Conservation (phyloP, 2,797 vertebrate species). For the Ctenosaura bakeri region DNA sequence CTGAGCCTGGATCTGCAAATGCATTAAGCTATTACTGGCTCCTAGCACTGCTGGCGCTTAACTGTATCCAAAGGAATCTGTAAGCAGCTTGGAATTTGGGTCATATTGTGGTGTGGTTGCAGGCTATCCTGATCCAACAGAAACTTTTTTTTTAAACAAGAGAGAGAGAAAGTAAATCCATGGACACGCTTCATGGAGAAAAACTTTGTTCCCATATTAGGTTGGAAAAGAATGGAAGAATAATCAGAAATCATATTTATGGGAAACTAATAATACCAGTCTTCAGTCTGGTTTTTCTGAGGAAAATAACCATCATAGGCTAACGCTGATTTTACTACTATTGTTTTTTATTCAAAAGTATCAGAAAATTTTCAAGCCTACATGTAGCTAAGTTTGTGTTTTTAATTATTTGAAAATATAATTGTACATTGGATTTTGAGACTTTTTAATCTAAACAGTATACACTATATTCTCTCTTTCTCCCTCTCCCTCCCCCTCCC, state of each 20-base stretch:
- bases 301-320: conserved; percentile 63
- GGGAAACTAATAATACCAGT: conserved; percentile 47
- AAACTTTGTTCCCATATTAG: conserved; percentile 65
- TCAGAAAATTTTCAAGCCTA: conserved; percentile 2
- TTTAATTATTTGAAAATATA: background rate
- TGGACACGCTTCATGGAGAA: conserved; percentile 21
- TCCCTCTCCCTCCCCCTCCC: too few species aligned
- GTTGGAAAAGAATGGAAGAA: conserved; percentile 55
- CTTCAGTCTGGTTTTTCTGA: conserved; percentile 69
- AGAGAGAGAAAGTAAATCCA: conserved; percentile 43
- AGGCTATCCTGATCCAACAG: conserved; percentile 46
- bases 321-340: conserved; percentile 51
- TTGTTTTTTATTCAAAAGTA: conserved; percentile 50
- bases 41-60: background rate
- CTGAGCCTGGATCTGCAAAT: background rate
- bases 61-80: conserved; percentile 14
- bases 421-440: conserved; percentile 32
- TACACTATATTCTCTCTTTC: background rate
- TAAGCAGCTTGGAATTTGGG: conserved; percentile 32
- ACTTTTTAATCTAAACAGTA: conserved; percentile 16
- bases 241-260: conserved; percentile 61
- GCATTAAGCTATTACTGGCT: conserved; percentile 10
- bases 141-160: conserved; percentile 28
- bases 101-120: conserved; percentile 1
- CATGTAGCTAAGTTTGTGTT: conserved; percentile 27